Evolutionary conservation across 2,888 invertebrate genomes (phyloP).

Genomic region (Acrobasis consociella): DNA sequence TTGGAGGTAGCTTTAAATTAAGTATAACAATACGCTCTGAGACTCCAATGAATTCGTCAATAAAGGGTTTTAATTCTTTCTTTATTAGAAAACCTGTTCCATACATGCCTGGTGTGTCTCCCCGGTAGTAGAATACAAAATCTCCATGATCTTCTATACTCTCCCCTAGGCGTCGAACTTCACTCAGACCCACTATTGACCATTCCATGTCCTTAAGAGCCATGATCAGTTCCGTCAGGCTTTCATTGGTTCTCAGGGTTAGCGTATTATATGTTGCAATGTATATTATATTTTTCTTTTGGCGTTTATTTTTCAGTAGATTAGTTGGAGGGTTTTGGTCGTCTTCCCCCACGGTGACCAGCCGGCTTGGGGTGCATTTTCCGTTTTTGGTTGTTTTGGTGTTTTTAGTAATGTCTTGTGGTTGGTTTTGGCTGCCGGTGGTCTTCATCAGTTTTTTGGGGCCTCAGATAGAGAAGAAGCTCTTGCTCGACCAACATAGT

Average conservation of each 20-base stretch:
- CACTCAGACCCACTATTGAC: constrained; percentile 8
- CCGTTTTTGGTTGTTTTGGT: background rate
- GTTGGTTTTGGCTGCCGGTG: background rate
- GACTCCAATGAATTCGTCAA: constrained; percentile 9
- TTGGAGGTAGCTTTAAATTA: constrained; percentile 22
- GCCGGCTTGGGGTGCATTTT: constrained; percentile 25
- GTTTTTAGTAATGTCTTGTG: no score
- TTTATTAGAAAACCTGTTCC: constrained; percentile 14
- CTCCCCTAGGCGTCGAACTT: constrained; percentile 9
- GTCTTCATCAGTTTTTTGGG: background rate
- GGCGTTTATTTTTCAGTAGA: no score
- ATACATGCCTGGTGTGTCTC: constrained; percentile 1
- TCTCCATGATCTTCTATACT: constrained; percentile 6
- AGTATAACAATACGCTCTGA: constrained; percentile 23
- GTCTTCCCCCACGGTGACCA: constrained; percentile 29
- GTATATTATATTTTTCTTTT: constrained; percentile 10
- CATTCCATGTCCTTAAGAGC: constrained; percentile 7
- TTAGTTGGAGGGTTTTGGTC: constrained; percentile 31
- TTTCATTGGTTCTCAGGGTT: no score
- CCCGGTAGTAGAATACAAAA: constrained; percentile 9
- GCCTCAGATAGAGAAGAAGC: background rate
- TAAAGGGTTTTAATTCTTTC: constrained; percentile 5
- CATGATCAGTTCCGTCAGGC: no score
- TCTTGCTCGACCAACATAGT: background rate
- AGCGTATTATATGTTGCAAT: constrained; percentile 23